A percentile compares a stretch with the other conserved stretches of the same genome.
Conservation (phyloP, 2,113 vertebrate genomes). For the Geothlypis trichas region DNA sequence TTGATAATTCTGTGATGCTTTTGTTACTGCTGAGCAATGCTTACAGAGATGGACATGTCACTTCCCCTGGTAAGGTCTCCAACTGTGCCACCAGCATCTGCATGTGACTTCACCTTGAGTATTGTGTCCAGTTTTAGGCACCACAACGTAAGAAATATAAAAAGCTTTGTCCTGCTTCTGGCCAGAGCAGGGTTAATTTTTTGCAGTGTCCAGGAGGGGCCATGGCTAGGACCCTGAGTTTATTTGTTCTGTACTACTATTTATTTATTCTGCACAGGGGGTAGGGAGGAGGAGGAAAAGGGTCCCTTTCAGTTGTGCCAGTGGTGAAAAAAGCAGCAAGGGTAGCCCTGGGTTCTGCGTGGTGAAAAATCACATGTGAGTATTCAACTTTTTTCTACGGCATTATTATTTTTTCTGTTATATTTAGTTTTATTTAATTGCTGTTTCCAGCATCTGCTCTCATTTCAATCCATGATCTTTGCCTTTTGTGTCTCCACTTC, state of each 20-base stretch:
- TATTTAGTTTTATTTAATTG: background rate
- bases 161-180: background rate
- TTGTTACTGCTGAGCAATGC: background rate
- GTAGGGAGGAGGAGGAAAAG: background rate
- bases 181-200: background rate
- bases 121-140: background rate
- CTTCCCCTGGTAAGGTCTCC: background rate
- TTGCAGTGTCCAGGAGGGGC: background rate
- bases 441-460: background rate
- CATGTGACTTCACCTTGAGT: background rate
- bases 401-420: background rate
- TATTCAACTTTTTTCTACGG: background rate
- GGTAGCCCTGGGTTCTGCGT: accelerated
- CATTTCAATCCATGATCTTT: background rate
- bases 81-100: background rate
- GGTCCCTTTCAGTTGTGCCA: accelerated
- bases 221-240: background rate
- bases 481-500: background rate
- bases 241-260: too few species aligned
- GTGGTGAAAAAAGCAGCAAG: accelerated
- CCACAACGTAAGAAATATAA: accelerated
- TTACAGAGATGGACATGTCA: background rate
- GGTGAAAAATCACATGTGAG: background rate
- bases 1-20: background rate
- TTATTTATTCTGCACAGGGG: background rate